A percentile compares a stretch with the other conserved stretches of the same genome.
phyloP scores from a whole-genome alignment of 2,797 vertebrate species.

The Pantherophis alleghaniensis region DNA sequence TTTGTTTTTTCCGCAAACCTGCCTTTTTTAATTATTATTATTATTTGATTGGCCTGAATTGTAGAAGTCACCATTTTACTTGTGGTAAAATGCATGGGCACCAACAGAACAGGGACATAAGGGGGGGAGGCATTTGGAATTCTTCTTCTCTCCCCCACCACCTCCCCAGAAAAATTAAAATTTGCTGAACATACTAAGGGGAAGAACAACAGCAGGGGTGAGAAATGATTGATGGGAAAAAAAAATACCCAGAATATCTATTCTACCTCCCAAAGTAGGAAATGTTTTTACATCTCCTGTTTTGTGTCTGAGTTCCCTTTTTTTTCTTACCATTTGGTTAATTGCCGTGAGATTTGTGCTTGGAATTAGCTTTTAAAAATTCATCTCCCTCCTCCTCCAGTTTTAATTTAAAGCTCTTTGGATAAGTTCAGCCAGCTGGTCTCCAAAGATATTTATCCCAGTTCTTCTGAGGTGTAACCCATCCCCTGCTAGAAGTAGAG shows the following conservation, averaged over 20 bases:
- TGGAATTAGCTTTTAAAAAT: not conserved
- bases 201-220: conserved; percentile 50
- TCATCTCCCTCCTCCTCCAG: not conserved
- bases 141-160: not conserved
- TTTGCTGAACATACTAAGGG: conserved; percentile 66
- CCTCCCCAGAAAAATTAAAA: conserved; percentile 73
- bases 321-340: not conserved
- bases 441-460: not conserved
- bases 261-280: conserved; percentile 38
- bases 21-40: conserved; percentile 71
- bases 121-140: conserved; percentile 69
- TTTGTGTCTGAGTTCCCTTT: not conserved
- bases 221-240: not conserved
- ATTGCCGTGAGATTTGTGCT: not conserved
- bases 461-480: not conserved
- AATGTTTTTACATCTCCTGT: conserved; percentile 27
- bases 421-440: not conserved
- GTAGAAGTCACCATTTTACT: conserved; percentile 81
- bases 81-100: conserved; percentile 76
- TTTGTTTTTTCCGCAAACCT: conserved; percentile 51
- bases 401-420: not conserved
- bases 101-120: conserved; percentile 80
- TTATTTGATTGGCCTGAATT: conserved; percentile 79
- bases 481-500: not conserved
- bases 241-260: too few relatives aligned